Percentiles rank a stretch among this genome's conserved stretches.
phyloP scores from a whole-genome alignment of 2,797 vertebrate genomes.

The Ficedula albicollis region DNA sequence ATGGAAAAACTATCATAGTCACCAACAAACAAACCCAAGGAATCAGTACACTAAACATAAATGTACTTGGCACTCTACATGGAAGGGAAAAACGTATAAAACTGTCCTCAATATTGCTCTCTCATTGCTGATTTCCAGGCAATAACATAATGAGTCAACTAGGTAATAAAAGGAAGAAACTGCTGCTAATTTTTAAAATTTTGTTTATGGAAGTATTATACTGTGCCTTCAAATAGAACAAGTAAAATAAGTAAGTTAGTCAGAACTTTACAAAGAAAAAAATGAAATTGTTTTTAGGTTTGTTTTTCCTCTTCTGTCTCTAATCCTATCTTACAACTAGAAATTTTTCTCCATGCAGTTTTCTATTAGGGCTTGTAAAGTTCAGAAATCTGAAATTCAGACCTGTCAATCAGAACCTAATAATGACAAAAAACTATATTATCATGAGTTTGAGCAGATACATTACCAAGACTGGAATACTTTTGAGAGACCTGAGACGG shows the following conservation, averaged over 20 bases:
- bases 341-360: neutral
- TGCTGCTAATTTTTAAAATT: neutral
- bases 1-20: neutral
- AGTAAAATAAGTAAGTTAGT: neutral
- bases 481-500: neutral
- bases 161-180: neutral
- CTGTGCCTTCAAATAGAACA: neutral
- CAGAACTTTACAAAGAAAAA: neutral
- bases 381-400: neutral
- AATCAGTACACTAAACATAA: neutral
- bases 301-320: neutral
- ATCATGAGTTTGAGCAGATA: neutral
- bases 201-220: neutral
- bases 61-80: neutral
- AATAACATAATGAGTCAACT: neutral
- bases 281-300: neutral
- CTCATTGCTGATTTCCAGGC: neutral
- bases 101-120: neutral
- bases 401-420: neutral
- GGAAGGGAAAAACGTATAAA: neutral
- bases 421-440: neutral
- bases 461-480: neutral
- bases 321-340: neutral
- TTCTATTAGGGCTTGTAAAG: neutral
- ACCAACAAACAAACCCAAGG: neutral